phyloP scores from a whole-genome alignment of 2,113 vertebrate genomes.

The Craseonycteris thonglongyai region DNA sequence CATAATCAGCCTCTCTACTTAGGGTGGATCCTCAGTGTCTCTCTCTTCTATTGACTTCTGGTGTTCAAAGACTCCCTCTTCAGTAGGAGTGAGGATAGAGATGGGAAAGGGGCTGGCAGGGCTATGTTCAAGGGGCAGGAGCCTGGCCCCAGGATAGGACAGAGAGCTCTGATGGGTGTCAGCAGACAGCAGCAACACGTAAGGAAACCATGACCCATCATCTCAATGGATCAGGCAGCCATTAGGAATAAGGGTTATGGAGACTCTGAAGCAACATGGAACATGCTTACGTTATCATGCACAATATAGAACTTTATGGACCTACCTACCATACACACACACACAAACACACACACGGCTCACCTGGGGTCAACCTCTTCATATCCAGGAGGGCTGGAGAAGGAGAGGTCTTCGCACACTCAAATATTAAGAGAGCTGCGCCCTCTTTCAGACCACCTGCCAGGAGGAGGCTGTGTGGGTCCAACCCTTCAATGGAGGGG shows the following conservation, averaged over 20 bases:
- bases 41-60: neutral
- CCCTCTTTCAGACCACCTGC: neutral
- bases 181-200: neutral
- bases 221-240: neutral
- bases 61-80: neutral
- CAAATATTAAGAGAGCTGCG: neutral
- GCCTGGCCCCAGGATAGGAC: neutral
- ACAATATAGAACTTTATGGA: neutral
- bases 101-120: neutral
- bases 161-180: neutral
- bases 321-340: neutral
- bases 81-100: neutral
- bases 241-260: neutral
- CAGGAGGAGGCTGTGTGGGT: neutral
- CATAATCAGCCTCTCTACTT: neutral
- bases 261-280: neutral
- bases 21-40: neutral
- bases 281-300: neutral
- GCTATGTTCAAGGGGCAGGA: neutral
- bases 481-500: neutral
- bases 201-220: neutral
- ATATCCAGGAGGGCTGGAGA: neutral
- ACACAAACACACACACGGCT: neutral
- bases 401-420: neutral
- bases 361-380: neutral